Evolutionary conservation across 2,797 vertebrate genomes (phyloP), one percentile per base, ranked within the genome.

Genomic region (Gastrophryne carolinensis): DNA sequence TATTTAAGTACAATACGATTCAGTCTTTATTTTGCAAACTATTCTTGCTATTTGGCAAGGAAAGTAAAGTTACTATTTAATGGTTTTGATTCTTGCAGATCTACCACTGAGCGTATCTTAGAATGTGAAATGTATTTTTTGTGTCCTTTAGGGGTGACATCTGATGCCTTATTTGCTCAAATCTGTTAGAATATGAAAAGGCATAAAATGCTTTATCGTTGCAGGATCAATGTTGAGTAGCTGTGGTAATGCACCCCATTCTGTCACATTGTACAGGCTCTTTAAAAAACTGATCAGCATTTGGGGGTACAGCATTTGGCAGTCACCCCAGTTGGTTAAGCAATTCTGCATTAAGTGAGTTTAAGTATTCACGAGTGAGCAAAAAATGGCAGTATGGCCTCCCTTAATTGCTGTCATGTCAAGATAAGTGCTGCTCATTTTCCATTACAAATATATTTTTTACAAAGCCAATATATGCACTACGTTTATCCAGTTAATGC

Each of bases 401-500:
- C 41, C 41, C 32, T 34, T 34, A 34, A 34, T 44, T 19, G 21
- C 2, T 88, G 86, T 89, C 86, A 78, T 81, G 83, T 88, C 86
- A 86, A 84, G 86, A 88, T 83, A 89, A 88, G 88, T 89, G 89
- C 90, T 93, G 91, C 91, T 92, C 37, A 53, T 81, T 84, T 75
- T 81, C 82, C 85, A 83, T 54, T 30, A 79, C 83, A 86, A 10
- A 47, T 47, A 86, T 70, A 84, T 88, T 89, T 84, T 84, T 34
- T 87, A 91, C 24, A 90, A 81, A 69, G 87, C 90, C 86, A 89
- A 89, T 89, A 86, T 87, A 86, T 89, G 84, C 89, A 92, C 91
- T 96, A 71, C 41, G 92, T 90, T 86, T 92, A 17, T 91, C 89
- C 87, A 86, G 86, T 85, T 91, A 87, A 89, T 91, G 85, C 88